Conservation (phyloP, 2,888 invertebrate species). For the Leuctra nigra region DNA sequence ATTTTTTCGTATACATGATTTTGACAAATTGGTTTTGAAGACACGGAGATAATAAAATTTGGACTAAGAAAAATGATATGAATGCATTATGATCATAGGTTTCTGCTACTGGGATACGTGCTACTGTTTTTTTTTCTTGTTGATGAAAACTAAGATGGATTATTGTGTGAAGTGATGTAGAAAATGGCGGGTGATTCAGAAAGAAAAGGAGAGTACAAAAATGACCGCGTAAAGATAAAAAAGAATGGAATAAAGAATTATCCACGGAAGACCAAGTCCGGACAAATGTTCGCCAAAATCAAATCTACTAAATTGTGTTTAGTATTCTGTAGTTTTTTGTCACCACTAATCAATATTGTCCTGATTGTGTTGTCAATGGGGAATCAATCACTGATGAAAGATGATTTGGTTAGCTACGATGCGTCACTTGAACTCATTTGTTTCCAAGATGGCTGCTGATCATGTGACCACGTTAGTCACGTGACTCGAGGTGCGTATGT, state of each 20-base stretch:
- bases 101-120: constrained; percentile 1
- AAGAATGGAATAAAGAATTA: not conserved
- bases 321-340: too few species aligned
- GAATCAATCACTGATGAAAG: too few species aligned
- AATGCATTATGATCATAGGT: constrained; percentile 16
- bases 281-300: too few species aligned
- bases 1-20: constrained; percentile 11
- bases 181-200: constrained; percentile 12
- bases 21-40: constrained; percentile 15
- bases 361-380: too few species aligned
- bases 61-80: constrained; percentile 18
- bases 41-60: constrained; percentile 16
- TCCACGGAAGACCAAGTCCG: too few species aligned
- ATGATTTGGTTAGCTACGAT: too few species aligned
- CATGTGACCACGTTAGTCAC: too few species aligned
- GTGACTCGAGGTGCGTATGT: too few species aligned
- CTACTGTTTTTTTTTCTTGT: not conserved
- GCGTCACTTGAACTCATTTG: too few species aligned
- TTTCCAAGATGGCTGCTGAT: too few species aligned
- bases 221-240: constrained; percentile 16
- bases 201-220: not conserved
- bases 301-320: too few species aligned
- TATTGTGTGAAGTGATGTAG: constrained; percentile 2
- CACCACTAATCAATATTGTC: too few species aligned
- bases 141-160: constrained; percentile 17